These are phyloP conservation scores for Bombus huntii DNA, from an alignment of 1,140 invertebrate species.

Conservation along the genomic window DNA sequence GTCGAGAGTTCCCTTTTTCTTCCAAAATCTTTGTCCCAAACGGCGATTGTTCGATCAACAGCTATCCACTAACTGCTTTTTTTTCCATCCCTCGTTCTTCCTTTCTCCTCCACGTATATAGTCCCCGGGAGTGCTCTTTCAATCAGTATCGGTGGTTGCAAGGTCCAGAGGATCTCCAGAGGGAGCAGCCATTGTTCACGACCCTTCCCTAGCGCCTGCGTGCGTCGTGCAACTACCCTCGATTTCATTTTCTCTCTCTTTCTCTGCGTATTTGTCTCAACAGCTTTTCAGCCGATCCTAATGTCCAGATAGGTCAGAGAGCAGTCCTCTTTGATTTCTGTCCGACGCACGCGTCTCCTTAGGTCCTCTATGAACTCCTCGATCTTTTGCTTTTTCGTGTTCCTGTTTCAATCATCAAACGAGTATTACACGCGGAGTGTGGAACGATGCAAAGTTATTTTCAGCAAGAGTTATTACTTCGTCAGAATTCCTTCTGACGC, in stretches of 20 bases:
- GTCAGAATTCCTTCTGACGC: too few relatives aligned
- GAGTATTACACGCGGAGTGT: not conserved
- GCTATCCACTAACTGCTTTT: not conserved
- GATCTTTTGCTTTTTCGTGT: not conserved
- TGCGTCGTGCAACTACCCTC: not conserved
- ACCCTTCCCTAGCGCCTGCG: conserved; percentile 18
- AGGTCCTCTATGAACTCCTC: not conserved
- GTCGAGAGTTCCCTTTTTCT: not conserved
- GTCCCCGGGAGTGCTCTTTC: not conserved
- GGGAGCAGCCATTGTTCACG: conserved; percentile 38
- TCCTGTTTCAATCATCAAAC: not conserved
- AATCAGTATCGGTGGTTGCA: conserved; percentile 16
- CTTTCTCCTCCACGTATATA: not conserved
- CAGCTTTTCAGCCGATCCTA: not conserved
- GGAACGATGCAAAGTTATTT: not conserved
- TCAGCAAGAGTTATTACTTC: not conserved
- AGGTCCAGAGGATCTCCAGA: conserved; percentile 28
- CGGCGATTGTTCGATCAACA: conserved; percentile 16
- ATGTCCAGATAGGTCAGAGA: not conserved
- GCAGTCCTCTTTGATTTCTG: not conserved
- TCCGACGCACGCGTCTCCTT: not conserved
- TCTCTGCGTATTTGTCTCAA: not conserved
- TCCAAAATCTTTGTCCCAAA: conserved; percentile 2
- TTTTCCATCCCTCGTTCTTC: not conserved
- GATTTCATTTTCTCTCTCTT: conserved; percentile 16